phyloP scores from a whole-genome alignment of 2,113 vertebrate species.

The Micronycteris hirsuta region DNA sequence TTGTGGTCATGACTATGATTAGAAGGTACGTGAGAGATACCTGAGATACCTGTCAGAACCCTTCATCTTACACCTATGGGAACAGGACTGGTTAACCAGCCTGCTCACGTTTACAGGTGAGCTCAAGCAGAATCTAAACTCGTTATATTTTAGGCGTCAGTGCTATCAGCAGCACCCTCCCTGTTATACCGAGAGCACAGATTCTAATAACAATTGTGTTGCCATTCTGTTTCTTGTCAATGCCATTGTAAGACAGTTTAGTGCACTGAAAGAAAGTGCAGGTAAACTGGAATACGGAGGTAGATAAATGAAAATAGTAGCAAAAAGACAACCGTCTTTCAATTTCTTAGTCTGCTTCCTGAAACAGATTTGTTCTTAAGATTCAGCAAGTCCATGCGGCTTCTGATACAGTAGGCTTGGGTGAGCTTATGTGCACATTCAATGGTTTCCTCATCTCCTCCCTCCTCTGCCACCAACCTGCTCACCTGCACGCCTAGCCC shows the following conservation, averaged over 20 bases:
- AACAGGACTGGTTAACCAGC: background rate
- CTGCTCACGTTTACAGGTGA: background rate
- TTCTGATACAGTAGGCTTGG: background rate
- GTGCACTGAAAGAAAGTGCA: background rate
- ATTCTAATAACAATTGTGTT: background rate
- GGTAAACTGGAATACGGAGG: background rate
- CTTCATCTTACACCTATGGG: background rate
- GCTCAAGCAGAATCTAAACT: background rate
- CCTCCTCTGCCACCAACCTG: too few species aligned
- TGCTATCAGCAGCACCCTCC: background rate
- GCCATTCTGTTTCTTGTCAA: background rate
- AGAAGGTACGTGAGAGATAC: background rate
- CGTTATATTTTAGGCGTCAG: background rate
- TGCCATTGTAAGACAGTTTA: background rate
- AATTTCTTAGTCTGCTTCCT: background rate
- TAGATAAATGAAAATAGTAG: background rate
- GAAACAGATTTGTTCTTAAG: background rate
- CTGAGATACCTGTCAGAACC: background rate
- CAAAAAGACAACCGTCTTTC: background rate
- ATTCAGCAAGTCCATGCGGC: background rate
- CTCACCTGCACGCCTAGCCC: background rate
- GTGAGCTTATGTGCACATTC: background rate
- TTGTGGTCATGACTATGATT: too few species aligned
- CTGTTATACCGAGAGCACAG: too few species aligned
- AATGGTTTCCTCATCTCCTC: too few species aligned